Percentiles rank a stretch among this genome's conserved stretches.
phyloP scores from a whole-genome alignment of 2,797 vertebrate genomes.

The Acipenser oxyrinchus region DNA sequence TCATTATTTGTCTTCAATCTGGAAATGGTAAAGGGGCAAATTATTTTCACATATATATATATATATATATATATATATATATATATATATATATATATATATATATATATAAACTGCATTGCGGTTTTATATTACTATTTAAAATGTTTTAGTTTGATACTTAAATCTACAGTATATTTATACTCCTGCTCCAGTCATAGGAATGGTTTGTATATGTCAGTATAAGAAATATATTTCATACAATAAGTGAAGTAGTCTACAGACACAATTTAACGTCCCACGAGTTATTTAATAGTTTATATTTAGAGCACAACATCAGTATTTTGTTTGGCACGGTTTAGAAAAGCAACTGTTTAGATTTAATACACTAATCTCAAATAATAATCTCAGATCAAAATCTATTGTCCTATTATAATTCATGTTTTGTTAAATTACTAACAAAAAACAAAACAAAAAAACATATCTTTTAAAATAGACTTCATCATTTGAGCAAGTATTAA shows the following conservation, averaged over 20 bases:
- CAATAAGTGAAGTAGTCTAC: too few species aligned
- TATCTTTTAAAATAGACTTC: conserved; percentile 3
- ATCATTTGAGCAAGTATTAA: conserved; percentile 24
- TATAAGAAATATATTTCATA: too few species aligned
- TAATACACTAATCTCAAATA: too few species aligned
- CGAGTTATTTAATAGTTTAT: too few species aligned
- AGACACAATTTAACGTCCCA: too few species aligned
- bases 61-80: conserved; percentile 1
- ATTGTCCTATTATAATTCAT: conserved; percentile 3
- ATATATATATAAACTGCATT: background rate
- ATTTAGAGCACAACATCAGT: too few species aligned
- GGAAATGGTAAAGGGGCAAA: conserved; percentile 61
- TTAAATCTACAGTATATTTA: background rate
- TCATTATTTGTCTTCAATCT: conserved; percentile 60
- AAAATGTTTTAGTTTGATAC: background rate
- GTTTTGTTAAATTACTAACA: conserved; percentile 5
- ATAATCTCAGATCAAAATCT: too few species aligned
- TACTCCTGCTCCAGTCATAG: too few species aligned
- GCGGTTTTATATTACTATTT: background rate
- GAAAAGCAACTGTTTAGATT: too few species aligned
- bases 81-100: background rate
- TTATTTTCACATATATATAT: background rate
- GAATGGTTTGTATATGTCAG: too few species aligned
- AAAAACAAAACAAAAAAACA: too few species aligned
- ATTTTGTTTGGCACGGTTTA: too few species aligned